Evolutionary conservation across 2,113 vertebrate genomes (phyloP), one percentile per base, ranked within the genome.

Genomic region (Xyliphius kryptos): DNA sequence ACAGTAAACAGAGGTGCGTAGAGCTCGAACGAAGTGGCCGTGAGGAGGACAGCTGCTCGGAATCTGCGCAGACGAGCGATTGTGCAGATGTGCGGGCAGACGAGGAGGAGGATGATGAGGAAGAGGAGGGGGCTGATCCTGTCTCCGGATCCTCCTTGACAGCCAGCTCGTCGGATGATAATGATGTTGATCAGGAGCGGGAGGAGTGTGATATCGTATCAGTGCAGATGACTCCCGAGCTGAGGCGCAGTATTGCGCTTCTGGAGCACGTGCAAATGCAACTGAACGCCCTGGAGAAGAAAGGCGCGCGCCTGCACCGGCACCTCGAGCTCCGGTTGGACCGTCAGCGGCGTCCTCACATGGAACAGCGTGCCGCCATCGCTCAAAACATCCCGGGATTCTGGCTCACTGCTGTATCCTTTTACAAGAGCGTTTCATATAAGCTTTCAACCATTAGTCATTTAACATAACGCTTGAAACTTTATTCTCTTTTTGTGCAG

Each of bases 331-430:
- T 88, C 56, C 90, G 89, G 73, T 86, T 93, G 6, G 84, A 84
- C 53, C 86, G 89, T 43, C 85, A 89, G 76, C 73, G 90, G 41
- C 86, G 86, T 15, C 92, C 92, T 7, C 91, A 92, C 79, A 80
- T 94, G 61, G 89, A 93, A 64, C 89, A 88, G 70, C 88, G 92
- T 69, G 89, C 90, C 68, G 76, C 83, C 50, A 91, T 94, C 67
- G 88, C 91, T 6, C 90, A 89, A 71, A 85, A 83, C 1, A 93
- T 95, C 68, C 92, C 91, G 0, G 91, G 91, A 46, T 94, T 95
- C 79, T 95, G 92, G 92, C 89, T 94, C 77, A 93, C 91, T 0
- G 91, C 92, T 75, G 92, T 95, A 95, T 94, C 92, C 91, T 88
- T 80, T 41, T 38, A n/a, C 6, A 10, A 22, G 3, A 12, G n/a